These are phyloP conservation scores for Notocelia uddmanniana DNA, from an alignment of 2,888 invertebrate genomes.

Conservation along the genomic window DNA sequence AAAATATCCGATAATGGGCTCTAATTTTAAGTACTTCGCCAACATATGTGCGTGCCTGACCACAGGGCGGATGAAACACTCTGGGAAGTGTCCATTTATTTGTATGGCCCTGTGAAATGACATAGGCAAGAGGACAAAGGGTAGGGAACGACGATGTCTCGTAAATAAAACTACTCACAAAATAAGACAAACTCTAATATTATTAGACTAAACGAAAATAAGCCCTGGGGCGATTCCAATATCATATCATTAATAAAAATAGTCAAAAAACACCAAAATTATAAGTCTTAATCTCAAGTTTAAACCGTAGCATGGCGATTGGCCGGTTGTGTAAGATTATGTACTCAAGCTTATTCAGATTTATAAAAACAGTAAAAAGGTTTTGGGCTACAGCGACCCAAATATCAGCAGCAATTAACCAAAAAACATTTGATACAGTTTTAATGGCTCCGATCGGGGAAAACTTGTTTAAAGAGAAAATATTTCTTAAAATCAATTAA, in stretches of 20 bases:
- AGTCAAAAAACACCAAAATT: background rate
- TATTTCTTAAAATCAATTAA: slow-evolving; percentile 45
- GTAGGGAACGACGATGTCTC: too few relatives aligned
- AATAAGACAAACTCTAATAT: too few relatives aligned
- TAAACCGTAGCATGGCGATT: background rate
- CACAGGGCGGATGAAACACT: too few relatives aligned
- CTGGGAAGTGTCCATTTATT: too few relatives aligned
- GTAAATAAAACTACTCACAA: too few relatives aligned
- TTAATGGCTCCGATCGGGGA: slow-evolving; percentile 14
- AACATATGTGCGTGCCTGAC: too few relatives aligned
- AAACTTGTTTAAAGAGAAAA: slow-evolving; percentile 42
- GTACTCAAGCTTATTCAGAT: background rate
- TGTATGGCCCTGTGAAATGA: too few relatives aligned
- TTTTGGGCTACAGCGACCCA: background rate
- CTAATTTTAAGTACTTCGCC: too few relatives aligned
- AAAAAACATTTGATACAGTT: slow-evolving; percentile 39
- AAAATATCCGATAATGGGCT: too few relatives aligned
- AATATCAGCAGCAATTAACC: slow-evolving; percentile 17
- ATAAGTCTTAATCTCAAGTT: background rate
- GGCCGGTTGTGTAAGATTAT: background rate
- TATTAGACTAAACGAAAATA: too few relatives aligned
- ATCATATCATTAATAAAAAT: background rate
- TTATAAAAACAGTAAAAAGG: background rate
- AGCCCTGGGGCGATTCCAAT: too few relatives aligned
- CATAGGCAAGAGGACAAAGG: too few relatives aligned